These are phyloP conservation scores for Muscina levida DNA, from an alignment of 2,888 invertebrate species.

Conservation along the genomic window DNA sequence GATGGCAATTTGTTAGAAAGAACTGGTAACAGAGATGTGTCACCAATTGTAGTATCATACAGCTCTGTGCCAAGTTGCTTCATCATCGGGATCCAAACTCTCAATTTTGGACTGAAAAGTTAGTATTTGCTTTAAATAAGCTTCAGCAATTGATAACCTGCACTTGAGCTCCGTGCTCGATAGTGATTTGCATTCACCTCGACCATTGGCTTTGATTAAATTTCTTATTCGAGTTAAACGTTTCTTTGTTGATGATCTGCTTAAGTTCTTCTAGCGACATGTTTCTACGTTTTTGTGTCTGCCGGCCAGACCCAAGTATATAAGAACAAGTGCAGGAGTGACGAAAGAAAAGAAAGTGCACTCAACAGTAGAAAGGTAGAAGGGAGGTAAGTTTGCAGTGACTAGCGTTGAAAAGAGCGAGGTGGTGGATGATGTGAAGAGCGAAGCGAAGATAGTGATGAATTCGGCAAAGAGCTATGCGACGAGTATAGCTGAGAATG, in stretches of 20 bases:
- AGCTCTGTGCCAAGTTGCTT: background rate
- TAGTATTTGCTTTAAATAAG: slow-evolving; percentile 33
- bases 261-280: slow-evolving; percentile 11
- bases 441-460: too few species aligned
- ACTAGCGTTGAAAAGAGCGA: too few species aligned
- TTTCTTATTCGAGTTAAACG: slow-evolving; percentile 24
- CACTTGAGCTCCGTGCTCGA: slow-evolving; percentile 6
- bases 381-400: too few species aligned
- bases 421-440: too few species aligned
- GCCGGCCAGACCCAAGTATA: too few species aligned
- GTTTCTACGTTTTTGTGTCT: background rate
- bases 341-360: too few species aligned
- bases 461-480: too few species aligned
- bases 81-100: slow-evolving; percentile 19
- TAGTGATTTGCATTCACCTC: slow-evolving; percentile 20
- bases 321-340: too few species aligned
- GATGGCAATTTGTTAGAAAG: slow-evolving; percentile 32
- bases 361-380: too few species aligned
- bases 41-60: background rate
- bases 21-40: background rate
- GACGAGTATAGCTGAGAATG: too few species aligned
- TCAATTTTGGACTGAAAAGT: slow-evolving; percentile 29
- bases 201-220: slow-evolving; percentile 25
- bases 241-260: slow-evolving; percentile 16
- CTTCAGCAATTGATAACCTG: slow-evolving; percentile 30